Conservation (phyloP, 64 coral and sea anemone species). For the Dendronephthya gigantea region DNA sequence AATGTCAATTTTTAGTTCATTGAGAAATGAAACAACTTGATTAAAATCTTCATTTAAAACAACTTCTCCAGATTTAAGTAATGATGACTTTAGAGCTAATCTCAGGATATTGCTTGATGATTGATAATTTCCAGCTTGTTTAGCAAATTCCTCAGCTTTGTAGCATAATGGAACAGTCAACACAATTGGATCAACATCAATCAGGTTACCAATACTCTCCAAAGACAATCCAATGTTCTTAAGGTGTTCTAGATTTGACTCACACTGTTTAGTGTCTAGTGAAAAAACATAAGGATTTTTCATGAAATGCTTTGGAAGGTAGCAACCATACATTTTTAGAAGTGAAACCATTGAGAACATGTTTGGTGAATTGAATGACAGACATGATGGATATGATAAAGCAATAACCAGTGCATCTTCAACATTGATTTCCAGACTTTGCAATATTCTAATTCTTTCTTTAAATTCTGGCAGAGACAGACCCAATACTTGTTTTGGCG, state of each 20-base stretch:
- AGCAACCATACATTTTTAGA: slow-evolving; percentile 60
- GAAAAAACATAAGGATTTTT: slow-evolving; percentile 74
- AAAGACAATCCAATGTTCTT: slow-evolving; percentile 34
- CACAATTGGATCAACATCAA: slow-evolving; percentile 55
- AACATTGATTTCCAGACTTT: slow-evolving; percentile 38
- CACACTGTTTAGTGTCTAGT: slow-evolving; percentile 32
- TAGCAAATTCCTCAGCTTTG: slow-evolving; percentile 20
- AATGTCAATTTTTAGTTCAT: slow-evolving; percentile 69
- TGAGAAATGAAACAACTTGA: slow-evolving; percentile 46
- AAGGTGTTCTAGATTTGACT: slow-evolving; percentile 51
- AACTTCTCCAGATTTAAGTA: slow-evolving; percentile 56
- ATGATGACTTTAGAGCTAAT: slow-evolving; percentile 32
- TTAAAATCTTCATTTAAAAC: slow-evolving; percentile 54
- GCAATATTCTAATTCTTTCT: slow-evolving; percentile 49
- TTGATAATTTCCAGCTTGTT: slow-evolving; percentile 4
- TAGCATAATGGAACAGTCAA: slow-evolving; percentile 52
- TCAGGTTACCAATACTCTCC: slow-evolving; percentile 49
- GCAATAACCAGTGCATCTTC: slow-evolving; percentile 70
- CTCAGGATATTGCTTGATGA: slow-evolving; percentile 41
- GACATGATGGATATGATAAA: slow-evolving; percentile 58
- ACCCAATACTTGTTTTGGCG: slow-evolving; percentile 52
- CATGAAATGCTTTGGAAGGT: slow-evolving; percentile 51
- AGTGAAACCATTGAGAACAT: slow-evolving; percentile 50
- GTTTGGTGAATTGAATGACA: slow-evolving; percentile 38
- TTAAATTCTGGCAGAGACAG: slow-evolving; percentile 31